Conservation (phyloP, 1,140 invertebrate species). For the Hestina assimilis region DNA sequence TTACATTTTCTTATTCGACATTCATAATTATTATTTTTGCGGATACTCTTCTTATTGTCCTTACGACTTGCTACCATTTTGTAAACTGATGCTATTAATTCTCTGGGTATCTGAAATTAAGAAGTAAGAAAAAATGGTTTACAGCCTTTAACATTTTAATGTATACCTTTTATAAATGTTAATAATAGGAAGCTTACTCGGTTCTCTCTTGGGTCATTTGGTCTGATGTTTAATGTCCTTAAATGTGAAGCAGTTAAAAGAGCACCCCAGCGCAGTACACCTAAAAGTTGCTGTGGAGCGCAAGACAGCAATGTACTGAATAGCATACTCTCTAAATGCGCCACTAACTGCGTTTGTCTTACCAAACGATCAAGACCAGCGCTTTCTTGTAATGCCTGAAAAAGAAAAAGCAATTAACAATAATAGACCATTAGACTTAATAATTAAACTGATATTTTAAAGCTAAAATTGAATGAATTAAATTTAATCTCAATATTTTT, state of each 20-base stretch:
- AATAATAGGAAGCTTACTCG: conserved; percentile 57
- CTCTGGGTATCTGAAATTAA: conserved; percentile 81
- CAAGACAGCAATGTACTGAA: conserved; percentile 86
- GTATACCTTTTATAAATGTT: neutral
- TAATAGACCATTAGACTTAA: neutral
- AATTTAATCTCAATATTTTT: neutral
- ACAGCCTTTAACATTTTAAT: neutral
- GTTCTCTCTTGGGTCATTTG: conserved; percentile 88
- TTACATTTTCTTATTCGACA: conserved; percentile 51
- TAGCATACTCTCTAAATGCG: conserved; percentile 88
- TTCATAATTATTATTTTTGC: conserved; percentile 75
- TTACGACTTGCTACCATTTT: conserved; percentile 84
- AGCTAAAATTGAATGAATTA: neutral
- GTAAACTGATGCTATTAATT: conserved; percentile 85
- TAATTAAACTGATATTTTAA: neutral
- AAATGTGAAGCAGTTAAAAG: conserved; percentile 85
- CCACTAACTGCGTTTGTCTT: conserved; percentile 88
- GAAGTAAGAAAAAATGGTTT: neutral
- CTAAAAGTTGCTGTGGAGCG: conserved; percentile 82
- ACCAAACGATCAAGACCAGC: conserved; percentile 88
- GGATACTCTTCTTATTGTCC: conserved; percentile 76
- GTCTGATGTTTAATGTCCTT: conserved; percentile 84
- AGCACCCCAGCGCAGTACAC: conserved; percentile 83
- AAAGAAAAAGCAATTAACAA: neutral
- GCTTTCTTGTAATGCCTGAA: conserved; percentile 87